Evolutionary conservation across 35 echinoderm and acorn worm genomes (phyloP), one percentile per base, ranked within the genome.

Genomic region (Eucidaris tribuloides): DNA sequence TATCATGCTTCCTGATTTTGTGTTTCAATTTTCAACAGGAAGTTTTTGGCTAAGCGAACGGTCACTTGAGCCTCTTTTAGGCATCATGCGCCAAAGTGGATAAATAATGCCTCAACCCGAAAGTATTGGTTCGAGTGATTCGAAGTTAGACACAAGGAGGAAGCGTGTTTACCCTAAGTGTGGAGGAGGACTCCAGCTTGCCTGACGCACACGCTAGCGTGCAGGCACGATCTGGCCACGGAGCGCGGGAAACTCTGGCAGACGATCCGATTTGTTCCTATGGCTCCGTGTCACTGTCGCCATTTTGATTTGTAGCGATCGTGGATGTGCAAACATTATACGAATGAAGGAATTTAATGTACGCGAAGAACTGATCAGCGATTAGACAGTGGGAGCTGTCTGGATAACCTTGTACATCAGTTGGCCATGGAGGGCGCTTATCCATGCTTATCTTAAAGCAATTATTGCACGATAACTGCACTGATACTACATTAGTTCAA

Each of bases 251-350:
- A 88, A 54, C 42, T 29, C 13, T 60, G 80, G 38, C 85, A 88
- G 30, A 88, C 78, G 19, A 40, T 79, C 22, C 85, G 85, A 13
- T 80, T 18, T 46, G 85, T 71, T 22, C 81, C 4, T 58, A 80
- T 3, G 80, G 85, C 60, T 79, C 58, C 1, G 23, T 88, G 15
- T 79, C 76, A 0, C 44, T 65, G 29, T 29, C 81, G n/a, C 40
- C 76, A 27, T 41, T 88, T 2, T 54, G 80, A n/a, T 41, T 79
- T 20, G 58, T 77, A 3, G 56, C 85, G 18, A 57, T 81, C 18
- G 76, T 88, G 19, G 77, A 80, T 22, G 61, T 88, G 18, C 85
- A 88, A n/a, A 56, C 85, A 88, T 37, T 88, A 80, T 18, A 88
- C 85, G 7, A 62, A 81, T 36, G 25, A 80, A n/a, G 18, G 76